A percentile compares a stretch with the other conserved stretches of the same genome.
Evolutionary conservation across 2,797 vertebrate genomes (phyloP).

Genomic region (Octomys mimax): DNA sequence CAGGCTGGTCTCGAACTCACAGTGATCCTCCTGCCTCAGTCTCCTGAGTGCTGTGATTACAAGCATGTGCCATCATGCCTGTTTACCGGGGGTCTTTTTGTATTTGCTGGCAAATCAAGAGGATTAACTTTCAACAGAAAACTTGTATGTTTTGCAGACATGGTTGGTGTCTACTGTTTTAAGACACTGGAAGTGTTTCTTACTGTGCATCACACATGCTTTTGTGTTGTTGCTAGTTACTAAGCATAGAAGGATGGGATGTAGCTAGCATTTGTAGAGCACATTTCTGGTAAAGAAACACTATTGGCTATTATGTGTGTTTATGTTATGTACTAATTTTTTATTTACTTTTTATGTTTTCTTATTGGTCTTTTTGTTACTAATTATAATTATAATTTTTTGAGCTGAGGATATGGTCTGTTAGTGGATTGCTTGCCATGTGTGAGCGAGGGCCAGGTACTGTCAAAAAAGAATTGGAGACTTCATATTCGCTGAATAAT

Average conservation of each 20-base stretch:
- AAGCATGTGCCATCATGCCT: too few relatives aligned
- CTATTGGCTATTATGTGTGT: not conserved
- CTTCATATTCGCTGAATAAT: not conserved
- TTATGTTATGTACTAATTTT: slow-evolving; percentile 11
- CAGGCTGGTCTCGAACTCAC: too few relatives aligned
- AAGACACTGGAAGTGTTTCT: not conserved
- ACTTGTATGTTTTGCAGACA: slow-evolving; percentile 5
- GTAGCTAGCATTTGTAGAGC: not conserved
- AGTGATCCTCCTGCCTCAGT: too few relatives aligned
- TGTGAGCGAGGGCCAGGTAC: not conserved
- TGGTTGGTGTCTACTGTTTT: not conserved
- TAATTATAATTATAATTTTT: not conserved
- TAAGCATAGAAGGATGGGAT: not conserved
- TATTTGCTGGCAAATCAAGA: slow-evolving; percentile 12
- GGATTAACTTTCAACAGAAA: slow-evolving; percentile 7
- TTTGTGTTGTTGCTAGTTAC: not conserved
- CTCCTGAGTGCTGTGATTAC: too few relatives aligned
- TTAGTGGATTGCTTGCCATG: not conserved
- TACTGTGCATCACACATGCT: not conserved
- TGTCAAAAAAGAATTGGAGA: not conserved
- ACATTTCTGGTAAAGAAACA: not conserved
- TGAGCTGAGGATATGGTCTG: not conserved
- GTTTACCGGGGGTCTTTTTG: not conserved
- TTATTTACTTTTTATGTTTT: not conserved
- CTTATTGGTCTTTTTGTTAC: not conserved